These are phyloP conservation scores for Helarctos malayanus DNA, from an alignment of 2,797 vertebrate genomes.

Conservation along the genomic window DNA sequence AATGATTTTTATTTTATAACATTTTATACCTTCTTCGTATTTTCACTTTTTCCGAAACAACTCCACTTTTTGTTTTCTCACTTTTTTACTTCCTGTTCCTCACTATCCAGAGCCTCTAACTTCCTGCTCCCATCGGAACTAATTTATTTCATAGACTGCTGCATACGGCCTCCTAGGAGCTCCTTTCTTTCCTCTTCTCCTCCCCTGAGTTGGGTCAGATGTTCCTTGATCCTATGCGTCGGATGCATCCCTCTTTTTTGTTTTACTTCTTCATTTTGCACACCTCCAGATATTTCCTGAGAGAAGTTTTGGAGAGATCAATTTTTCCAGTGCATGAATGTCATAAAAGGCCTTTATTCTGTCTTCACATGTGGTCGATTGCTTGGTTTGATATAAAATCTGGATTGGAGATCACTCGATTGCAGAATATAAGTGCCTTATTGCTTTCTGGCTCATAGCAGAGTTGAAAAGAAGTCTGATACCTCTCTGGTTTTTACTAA, in stretches of 20 bases:
- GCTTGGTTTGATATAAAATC: neutral
- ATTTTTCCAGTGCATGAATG: neutral
- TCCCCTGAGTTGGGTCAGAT: neutral
- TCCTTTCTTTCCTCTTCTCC: neutral
- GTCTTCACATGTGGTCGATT: neutral
- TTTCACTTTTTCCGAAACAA: conserved; percentile 2
- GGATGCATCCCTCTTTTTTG: neutral
- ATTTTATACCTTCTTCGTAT: neutral
- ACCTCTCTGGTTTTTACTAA: conserved; percentile 4
- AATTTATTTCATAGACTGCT: neutral
- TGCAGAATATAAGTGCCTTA: neutral
- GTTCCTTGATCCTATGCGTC: neutral
- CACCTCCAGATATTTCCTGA: neutral
- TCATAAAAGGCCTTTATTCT: neutral
- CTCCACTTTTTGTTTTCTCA: neutral
- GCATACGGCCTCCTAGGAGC: neutral
- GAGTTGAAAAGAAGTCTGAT: neutral
- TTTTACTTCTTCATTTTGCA: neutral
- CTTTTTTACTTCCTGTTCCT: neutral
- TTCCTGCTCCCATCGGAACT: neutral
- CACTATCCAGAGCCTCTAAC: neutral
- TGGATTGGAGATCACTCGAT: neutral
- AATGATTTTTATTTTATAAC: neutral
- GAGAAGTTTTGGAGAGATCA: neutral
- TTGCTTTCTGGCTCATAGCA: neutral